Evolutionary conservation across 2,888 invertebrate species (phyloP).

Genomic region (Netelia melanura): DNA sequence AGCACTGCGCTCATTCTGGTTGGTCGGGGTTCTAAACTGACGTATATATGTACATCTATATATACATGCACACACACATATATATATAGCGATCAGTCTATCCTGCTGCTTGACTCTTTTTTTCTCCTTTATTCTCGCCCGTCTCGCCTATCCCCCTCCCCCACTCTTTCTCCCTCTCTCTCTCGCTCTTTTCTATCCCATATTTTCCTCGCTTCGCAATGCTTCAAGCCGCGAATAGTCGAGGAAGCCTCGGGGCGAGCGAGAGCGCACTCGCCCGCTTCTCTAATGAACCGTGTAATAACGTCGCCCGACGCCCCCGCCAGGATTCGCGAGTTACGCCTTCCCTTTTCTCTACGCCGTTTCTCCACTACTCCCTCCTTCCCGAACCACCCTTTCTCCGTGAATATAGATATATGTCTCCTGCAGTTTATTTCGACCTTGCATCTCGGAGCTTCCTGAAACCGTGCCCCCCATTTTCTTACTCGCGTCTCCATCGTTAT

Average conservation of each 20-base stretch:
- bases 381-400: not conserved
- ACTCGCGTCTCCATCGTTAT: not conserved
- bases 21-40: constrained; percentile 73
- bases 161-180: constrained; percentile 16
- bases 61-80: not conserved
- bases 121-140: constrained; percentile 27
- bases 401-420: not conserved
- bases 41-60: not conserved
- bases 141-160: constrained; percentile 9
- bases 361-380: constrained; percentile 23
- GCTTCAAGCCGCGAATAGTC: constrained; percentile 56
- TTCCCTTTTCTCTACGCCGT: constrained; percentile 48
- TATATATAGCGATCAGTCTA: not conserved
- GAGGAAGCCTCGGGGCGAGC: constrained; percentile 52
- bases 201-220: constrained; percentile 64
- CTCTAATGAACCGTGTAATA: constrained; percentile 83
- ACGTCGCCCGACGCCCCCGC: constrained; percentile 77
- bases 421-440: not conserved
- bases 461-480: constrained; percentile 9
- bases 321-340: constrained; percentile 54
- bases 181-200: constrained; percentile 43
- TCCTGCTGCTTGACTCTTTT: constrained; percentile 26
- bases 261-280: constrained; percentile 71
- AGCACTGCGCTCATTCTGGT: constrained; percentile 74
- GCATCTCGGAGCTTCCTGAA: not conserved